These are phyloP conservation scores for Triops longicaudatus DNA, from an alignment of 1,140 invertebrate species.

Conservation along the genomic window DNA sequence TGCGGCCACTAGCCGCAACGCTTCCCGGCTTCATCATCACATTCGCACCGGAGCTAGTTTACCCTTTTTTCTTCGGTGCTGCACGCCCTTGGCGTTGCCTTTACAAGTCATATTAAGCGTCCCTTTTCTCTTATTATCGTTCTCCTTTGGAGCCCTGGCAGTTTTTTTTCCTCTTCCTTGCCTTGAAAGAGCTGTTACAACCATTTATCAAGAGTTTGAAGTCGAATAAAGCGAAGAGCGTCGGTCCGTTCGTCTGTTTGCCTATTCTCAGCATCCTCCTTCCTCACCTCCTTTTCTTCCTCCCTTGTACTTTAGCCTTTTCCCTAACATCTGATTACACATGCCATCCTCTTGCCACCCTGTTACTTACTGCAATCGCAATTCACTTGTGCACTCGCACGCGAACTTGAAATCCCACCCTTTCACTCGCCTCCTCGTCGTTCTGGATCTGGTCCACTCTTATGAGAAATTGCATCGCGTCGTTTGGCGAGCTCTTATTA, in stretches of 20 bases:
- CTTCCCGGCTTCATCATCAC: no score
- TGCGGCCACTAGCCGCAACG: no score
- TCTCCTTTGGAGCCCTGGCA: no score
- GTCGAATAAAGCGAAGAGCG: constrained; percentile 9
- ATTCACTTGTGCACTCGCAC: constrained; percentile 9
- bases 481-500: neutral
- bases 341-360: neutral
- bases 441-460: neutral
- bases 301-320: neutral
- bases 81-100: no score
- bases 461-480: neutral
- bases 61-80: no score
- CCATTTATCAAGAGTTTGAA: neutral
- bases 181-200: neutral
- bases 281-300: no score
- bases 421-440: neutral
- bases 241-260: neutral
- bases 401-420: neutral
- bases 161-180: neutral
- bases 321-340: neutral
- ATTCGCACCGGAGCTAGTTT: no score
- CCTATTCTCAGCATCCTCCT: neutral
- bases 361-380: neutral
- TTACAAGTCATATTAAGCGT: no score
- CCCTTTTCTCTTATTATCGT: no score